These are phyloP conservation scores for Barbus barbus DNA, from an alignment of 2,113 vertebrate species.

Conservation along the genomic window DNA sequence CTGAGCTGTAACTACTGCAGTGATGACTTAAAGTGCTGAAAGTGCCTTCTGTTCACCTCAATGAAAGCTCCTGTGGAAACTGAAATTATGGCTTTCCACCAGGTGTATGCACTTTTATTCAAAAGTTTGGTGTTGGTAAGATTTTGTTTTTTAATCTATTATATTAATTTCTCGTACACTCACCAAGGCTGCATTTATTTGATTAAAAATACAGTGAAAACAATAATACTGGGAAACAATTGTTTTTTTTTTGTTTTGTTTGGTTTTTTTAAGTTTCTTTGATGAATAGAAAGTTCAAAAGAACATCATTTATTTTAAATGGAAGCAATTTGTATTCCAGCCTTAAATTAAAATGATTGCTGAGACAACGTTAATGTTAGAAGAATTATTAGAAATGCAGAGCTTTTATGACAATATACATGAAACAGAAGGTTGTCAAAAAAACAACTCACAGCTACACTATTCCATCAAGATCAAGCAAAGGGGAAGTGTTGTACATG, in stretches of 20 bases:
- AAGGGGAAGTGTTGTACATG: too few relatives aligned
- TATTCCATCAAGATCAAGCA: neutral
- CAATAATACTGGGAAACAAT: neutral
- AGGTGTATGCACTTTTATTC: neutral
- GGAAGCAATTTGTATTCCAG: neutral
- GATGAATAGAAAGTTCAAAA: neutral
- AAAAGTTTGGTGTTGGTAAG: neutral
- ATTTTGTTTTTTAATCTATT: too few relatives aligned
- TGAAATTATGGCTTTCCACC: neutral
- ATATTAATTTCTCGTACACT: neutral
- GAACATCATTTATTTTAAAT: neutral
- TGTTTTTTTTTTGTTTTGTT: too few relatives aligned
- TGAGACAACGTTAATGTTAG: neutral
- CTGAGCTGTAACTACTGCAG: neutral
- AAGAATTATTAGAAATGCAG: neutral
- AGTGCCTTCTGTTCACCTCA: neutral
- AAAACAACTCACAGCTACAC: too few relatives aligned
- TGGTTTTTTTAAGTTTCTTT: neutral
- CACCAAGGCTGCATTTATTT: neutral
- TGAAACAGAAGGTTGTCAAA: neutral
- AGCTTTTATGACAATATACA: neutral
- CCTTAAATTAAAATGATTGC: neutral
- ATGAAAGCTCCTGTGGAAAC: neutral
- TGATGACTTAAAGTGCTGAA: constrained; percentile 15
- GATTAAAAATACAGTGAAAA: neutral